phyloP scores from a whole-genome alignment of 1,140 invertebrate species.

The Wasmannia auropunctata region DNA sequence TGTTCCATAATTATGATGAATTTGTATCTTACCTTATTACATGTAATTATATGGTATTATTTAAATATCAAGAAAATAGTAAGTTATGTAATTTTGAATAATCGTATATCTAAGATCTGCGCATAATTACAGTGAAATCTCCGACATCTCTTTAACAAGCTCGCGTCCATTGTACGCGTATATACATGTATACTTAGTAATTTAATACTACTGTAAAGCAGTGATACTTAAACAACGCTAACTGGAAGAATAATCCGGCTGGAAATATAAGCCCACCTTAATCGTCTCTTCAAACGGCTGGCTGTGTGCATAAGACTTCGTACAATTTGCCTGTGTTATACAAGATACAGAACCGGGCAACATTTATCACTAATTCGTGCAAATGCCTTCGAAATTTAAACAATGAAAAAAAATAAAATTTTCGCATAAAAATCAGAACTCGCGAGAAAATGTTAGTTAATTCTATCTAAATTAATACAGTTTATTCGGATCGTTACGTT shows the following conservation, averaged over 20 bases:
- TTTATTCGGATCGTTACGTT: neutral
- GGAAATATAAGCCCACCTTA: conserved; percentile 40
- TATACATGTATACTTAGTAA: conserved; percentile 30
- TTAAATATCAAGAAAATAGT: neutral
- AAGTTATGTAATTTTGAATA: conserved; percentile 34
- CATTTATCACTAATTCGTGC: conserved; percentile 22
- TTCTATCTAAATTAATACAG: neutral
- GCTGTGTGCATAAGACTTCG: conserved; percentile 3
- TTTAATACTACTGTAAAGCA: conserved; percentile 46
- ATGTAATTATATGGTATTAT: conserved; percentile 11
- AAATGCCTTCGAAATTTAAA: neutral
- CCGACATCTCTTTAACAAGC: conserved; percentile 29
- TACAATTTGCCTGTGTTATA: conserved; percentile 35
- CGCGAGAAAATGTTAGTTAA: neutral
- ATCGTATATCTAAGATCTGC: neutral
- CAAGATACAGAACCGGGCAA: conserved; percentile 8
- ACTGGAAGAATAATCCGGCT: conserved; percentile 46
- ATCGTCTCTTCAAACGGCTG: conserved; percentile 29
- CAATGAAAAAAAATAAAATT: neutral
- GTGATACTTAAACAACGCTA: conserved; percentile 48
- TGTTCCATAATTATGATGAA: neutral
- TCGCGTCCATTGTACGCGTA: conserved; percentile 7
- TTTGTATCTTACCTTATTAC: neutral
- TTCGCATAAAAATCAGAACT: neutral
- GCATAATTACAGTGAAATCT: conserved; percentile 17